A percentile compares a stretch with the other conserved stretches of the same genome.
Evolutionary conservation across 2,113 vertebrate species (phyloP).

Genomic region (Poicephalus gulielmi): DNA sequence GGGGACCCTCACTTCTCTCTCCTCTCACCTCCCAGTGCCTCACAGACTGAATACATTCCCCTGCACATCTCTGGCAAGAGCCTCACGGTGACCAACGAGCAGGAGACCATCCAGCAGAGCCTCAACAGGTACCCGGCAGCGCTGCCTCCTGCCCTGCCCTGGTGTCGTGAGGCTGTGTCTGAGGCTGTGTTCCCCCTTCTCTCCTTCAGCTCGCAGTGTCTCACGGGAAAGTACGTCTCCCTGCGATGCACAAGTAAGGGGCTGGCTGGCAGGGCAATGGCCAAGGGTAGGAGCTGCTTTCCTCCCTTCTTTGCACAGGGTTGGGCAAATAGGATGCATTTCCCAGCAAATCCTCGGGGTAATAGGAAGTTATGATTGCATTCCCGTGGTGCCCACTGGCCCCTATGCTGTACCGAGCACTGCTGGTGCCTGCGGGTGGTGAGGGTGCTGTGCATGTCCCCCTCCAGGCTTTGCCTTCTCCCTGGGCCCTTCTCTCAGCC

Average conservation of each 20-base stretch:
- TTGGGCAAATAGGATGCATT: accelerated
- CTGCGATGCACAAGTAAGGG: conserved; percentile 80
- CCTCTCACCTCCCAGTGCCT: conserved; percentile 4
- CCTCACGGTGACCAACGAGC: not conserved
- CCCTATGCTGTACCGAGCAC: accelerated
- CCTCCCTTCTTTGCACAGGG: not conserved
- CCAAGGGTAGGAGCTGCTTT: accelerated
- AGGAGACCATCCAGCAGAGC: conserved; percentile 74
- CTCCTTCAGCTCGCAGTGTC: conserved; percentile 68
- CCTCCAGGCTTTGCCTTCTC: accelerated
- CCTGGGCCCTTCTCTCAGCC: not conserved
- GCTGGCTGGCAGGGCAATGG: not conserved
- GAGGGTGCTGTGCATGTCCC: accelerated
- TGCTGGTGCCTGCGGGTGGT: accelerated
- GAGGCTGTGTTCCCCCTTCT: not conserved
- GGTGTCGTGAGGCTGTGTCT: accelerated
- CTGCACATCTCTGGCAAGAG: conserved; percentile 29
- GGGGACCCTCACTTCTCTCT: not conserved
- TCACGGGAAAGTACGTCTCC: conserved; percentile 65
- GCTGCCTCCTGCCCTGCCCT: not conserved
- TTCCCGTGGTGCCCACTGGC: accelerated
- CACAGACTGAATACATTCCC: conserved; percentile 49
- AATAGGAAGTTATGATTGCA: accelerated
- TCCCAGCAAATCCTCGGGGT: not conserved
- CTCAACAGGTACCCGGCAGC: conserved; percentile 61